Conservation (phyloP, 2,113 vertebrate genomes). For the Cheilinus undulatus region DNA sequence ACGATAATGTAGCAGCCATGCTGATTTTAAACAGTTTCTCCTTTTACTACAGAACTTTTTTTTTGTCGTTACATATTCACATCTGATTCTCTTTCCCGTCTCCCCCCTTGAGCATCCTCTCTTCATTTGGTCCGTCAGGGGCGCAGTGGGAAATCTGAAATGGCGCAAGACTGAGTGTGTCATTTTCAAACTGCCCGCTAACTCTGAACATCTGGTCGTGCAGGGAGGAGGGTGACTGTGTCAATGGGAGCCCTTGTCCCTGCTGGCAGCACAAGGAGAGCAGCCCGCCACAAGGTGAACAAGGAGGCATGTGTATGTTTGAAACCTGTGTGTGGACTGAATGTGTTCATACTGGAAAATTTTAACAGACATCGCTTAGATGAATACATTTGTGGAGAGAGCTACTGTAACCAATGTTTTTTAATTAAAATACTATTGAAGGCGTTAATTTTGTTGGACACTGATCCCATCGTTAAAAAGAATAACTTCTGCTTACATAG, state of each 20-base stretch:
- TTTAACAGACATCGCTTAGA: conserved; percentile 37
- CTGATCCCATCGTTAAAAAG: not conserved
- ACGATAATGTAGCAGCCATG: not conserved
- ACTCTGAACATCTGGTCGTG: conserved; percentile 79
- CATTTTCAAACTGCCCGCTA: conserved; percentile 76
- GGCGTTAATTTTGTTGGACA: not conserved
- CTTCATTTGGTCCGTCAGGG: conserved; percentile 26
- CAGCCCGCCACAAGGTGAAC: conserved; percentile 62
- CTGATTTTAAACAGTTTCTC: not conserved
- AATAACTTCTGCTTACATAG: not conserved
- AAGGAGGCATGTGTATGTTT: conserved; percentile 67
- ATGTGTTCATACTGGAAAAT: conserved; percentile 28
- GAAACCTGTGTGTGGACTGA: conserved; percentile 16
- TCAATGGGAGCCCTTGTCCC: conserved; percentile 79
- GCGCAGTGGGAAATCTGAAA: conserved; percentile 59
- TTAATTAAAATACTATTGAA: not conserved
- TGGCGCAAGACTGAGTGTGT: conserved; percentile 61
- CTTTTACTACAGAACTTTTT: no score
- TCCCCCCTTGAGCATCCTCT: conserved; percentile 27
- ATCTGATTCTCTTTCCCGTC: not conserved
- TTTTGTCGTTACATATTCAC: no score
- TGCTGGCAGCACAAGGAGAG: conserved; percentile 62
- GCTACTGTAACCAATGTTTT: conserved; percentile 39
- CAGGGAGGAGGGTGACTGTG: conserved; percentile 51
- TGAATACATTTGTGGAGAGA: conserved; percentile 28